phyloP scores from a whole-genome alignment of 35 echinoderm and acorn worm genomes.

The Apostichopus japonicus region DNA sequence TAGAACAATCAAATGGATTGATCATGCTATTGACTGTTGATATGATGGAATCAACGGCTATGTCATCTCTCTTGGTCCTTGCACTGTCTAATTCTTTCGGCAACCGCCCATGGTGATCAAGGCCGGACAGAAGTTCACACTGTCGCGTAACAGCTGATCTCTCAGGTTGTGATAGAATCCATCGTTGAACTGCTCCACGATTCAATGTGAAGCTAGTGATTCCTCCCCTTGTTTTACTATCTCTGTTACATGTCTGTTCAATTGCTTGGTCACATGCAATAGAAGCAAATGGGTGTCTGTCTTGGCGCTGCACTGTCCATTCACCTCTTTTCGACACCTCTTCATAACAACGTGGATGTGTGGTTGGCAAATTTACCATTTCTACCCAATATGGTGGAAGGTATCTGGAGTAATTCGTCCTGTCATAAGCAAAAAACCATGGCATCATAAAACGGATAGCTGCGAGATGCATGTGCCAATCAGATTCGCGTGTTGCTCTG shows the following conservation, averaged over 20 bases:
- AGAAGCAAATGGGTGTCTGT: constrained; percentile 45
- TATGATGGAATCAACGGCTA: neutral
- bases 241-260: constrained; percentile 74
- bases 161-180: constrained; percentile 1
- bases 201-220: neutral
- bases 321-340: neutral
- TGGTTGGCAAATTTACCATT: neutral
- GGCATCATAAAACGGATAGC: constrained; percentile 41
- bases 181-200: neutral
- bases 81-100: neutral
- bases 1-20: neutral
- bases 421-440: constrained; percentile 25
- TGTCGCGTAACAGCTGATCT: neutral
- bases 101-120: no score
- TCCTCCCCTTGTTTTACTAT: constrained; percentile 69
- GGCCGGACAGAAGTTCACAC: neutral
- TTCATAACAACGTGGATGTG: constrained; percentile 31
- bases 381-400: constrained; percentile 27
- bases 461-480: constrained; percentile 70
- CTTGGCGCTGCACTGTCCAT: constrained; percentile 25
- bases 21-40: neutral
- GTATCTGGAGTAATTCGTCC: constrained; percentile 34
- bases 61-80: neutral
- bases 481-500: constrained; percentile 64
- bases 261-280: constrained; percentile 66